Evolutionary conservation across 2,797 vertebrate genomes (phyloP), one percentile per base, ranked within the genome.

Genomic region (Alectoris magna): DNA sequence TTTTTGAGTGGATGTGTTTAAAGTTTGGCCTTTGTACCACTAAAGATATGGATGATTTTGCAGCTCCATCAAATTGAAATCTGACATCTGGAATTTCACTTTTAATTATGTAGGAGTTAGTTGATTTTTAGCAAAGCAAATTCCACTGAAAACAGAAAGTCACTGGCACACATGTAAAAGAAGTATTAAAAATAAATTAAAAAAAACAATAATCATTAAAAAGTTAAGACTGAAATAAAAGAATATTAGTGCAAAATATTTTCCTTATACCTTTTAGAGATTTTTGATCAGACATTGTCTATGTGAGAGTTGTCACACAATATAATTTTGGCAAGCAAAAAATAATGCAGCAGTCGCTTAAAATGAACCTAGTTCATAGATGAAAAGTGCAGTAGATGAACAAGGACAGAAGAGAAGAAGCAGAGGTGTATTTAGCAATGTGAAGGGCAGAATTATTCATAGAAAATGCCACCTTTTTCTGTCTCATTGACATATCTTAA

Each of bases 401-500:
- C 93, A 93, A 60, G 59, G 29, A 81, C 62, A 31, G 27, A 74
- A 88, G 27, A 8, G 68, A 83, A 73, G 22, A 27, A 75, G 10
- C 34, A 60, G 15, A 29, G 8, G 23, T 77, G 4, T 55, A 80
- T 81, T 85, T 38, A 48, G 12, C 76, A 75, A 16, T 73, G 39
- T 86, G 77, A 64, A 82, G 22, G 80, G 63, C 59, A 58, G 44
- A 95, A 82, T 74, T 91, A 78, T 88, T 94, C 10, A 80, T 3
- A 44, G 69, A 78, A 93, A 96, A 85, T 83, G 43, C 14, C 24
- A 26, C 29, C 19, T 88, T 19, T 83, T 67, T 87, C 62, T 90
- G 44, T 75, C 41, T 53, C 53, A 71, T 39, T 94, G 92, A 68
- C 56, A n/a, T 87, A 59, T 27, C 63, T 79, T 92, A 77, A 64